These are phyloP conservation scores for Coccyzus lansbergi DNA, from an alignment of 2,797 vertebrate genomes.

Conservation along the genomic window DNA sequence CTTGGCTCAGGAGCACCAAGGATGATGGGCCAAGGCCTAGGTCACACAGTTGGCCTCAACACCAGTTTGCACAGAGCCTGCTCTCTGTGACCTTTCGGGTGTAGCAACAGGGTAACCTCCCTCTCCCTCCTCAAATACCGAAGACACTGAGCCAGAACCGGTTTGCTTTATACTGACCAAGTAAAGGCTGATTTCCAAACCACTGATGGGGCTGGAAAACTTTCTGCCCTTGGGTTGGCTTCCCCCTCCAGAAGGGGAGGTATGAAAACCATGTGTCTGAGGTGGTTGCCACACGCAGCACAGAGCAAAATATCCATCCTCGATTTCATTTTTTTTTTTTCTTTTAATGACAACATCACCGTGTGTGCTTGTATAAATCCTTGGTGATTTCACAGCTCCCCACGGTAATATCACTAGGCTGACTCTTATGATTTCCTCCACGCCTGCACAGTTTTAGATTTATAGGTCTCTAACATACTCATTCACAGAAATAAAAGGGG, in stretches of 20 bases:
- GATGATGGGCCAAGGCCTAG: rapidly evolving
- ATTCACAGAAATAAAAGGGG: conserved; percentile 67
- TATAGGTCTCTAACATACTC: conserved; percentile 63
- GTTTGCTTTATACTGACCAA: neutral
- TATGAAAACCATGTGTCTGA: neutral
- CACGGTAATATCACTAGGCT: conserved; percentile 32
- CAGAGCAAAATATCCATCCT: neutral
- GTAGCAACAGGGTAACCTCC: neutral
- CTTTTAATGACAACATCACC: neutral
- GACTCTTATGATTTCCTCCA: conserved; percentile 57
- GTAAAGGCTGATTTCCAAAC: neutral
- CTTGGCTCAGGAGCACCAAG: neutral
- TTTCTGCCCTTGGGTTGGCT: neutral
- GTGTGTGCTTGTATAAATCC: conserved; percentile 52
- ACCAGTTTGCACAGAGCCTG: neutral
- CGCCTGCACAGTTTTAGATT: conserved; percentile 57
- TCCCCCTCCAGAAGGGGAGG: neutral
- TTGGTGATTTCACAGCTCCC: conserved; percentile 62
- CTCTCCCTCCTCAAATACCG: neutral
- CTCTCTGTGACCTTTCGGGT: neutral
- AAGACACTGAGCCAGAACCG: neutral
- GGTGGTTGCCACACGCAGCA: conserved; percentile 34
- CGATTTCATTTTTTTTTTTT: neutral
- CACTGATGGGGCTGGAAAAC: neutral
- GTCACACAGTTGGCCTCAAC: neutral